These are phyloP conservation scores for Callionymus lyra DNA, from an alignment of 2,113 vertebrate genomes.

Conservation along the genomic window DNA sequence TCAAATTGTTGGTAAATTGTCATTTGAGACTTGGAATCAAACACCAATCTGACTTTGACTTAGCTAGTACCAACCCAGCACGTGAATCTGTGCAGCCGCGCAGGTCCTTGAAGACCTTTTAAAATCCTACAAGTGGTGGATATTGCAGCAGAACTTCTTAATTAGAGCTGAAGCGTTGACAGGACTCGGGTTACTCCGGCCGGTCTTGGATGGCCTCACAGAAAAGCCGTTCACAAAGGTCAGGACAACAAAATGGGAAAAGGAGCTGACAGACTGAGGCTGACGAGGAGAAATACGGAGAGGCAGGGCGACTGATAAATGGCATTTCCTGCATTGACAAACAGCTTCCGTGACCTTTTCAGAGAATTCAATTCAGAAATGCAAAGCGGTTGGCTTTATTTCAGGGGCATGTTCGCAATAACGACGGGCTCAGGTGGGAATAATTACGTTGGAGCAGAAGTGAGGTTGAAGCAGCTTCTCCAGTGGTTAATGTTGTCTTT, in stretches of 20 bases:
- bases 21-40: no score
- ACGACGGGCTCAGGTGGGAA: slow-evolving; percentile 1
- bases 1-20: no score
- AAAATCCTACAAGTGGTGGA: no score
- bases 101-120: no score
- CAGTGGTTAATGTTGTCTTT: slow-evolving; percentile 14
- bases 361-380: slow-evolving; percentile 12
- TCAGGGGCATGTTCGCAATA: not conserved
- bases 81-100: no score
- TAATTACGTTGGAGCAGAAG: slow-evolving; percentile 17
- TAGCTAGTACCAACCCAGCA: no score
- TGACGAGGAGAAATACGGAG: slow-evolving; percentile 7
- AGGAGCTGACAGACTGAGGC: slow-evolving; percentile 5
- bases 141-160: no score
- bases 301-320: not conserved
- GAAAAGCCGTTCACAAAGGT: slow-evolving; percentile 34
- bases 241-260: slow-evolving; percentile 19
- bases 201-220: slow-evolving; percentile 1
- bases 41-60: no score
- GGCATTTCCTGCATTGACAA: slow-evolving; percentile 40
- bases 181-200: no score
- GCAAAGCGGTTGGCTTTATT: slow-evolving; percentile 10
- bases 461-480: slow-evolving; percentile 18
- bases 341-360: slow-evolving; percentile 38
- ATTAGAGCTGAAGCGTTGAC: no score